These are phyloP conservation scores for Oligia fasciuncula DNA, from an alignment of 2,888 invertebrate genomes.

Conservation along the genomic window DNA sequence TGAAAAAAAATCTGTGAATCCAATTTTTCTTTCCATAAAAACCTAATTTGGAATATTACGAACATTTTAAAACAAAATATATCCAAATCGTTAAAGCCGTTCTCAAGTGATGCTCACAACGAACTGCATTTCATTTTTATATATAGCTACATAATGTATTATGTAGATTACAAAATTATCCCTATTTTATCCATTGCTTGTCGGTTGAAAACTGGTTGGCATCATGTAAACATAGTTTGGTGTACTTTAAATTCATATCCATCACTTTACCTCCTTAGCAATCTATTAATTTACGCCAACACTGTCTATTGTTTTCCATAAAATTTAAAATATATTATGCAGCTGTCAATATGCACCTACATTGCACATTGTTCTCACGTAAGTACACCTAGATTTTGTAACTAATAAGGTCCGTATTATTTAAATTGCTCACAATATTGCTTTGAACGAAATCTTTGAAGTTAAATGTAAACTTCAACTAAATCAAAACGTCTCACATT, in stretches of 20 bases:
- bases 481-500: not conserved
- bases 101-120: too few relatives aligned
- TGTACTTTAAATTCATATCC: not conserved
- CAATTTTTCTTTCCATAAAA: too few relatives aligned
- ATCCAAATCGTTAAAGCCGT: too few relatives aligned
- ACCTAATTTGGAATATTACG: too few relatives aligned
- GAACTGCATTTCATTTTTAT: too few relatives aligned
- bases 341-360: constrained; percentile 33
- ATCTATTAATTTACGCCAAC: constrained; percentile 26
- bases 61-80: too few relatives aligned
- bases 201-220: not conserved
- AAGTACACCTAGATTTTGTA: not conserved
- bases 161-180: not conserved
- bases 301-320: constrained; percentile 18
- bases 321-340: constrained; percentile 37
- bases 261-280: not conserved
- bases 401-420: not conserved
- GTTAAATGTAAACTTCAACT: not conserved
- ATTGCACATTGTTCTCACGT: constrained; percentile 23
- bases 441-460: not conserved
- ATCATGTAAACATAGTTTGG: not conserved
- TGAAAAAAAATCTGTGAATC: too few relatives aligned
- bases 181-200: not conserved
- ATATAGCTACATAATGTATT: too few relatives aligned
- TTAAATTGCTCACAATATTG: not conserved